These are phyloP conservation scores for Papilio glaucus DNA, from an alignment of 1,140 invertebrate genomes.

Conservation along the genomic window DNA sequence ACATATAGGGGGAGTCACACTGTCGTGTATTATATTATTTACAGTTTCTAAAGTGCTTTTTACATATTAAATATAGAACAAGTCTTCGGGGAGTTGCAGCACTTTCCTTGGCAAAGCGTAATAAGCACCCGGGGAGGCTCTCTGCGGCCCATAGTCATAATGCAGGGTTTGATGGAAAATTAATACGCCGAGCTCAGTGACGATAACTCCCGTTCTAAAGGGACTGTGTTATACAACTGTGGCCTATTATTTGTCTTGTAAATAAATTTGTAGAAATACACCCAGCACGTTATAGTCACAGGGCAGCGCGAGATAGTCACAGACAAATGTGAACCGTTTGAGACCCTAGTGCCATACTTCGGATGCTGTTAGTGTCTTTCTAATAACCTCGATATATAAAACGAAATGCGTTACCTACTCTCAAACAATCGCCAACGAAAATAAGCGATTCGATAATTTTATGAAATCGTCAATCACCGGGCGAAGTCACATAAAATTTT, in stretches of 20 bases:
- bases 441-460: conserved; percentile 7
- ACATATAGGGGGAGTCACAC: not conserved
- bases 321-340: no score
- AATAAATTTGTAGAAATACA: no score
- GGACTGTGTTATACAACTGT: no score
- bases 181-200: no score
- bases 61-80: not conserved
- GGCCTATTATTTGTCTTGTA: no score
- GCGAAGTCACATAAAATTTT: conserved; percentile 10
- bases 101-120: not conserved
- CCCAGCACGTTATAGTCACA: no score
- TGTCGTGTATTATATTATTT: not conserved
- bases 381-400: no score
- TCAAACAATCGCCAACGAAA: not conserved
- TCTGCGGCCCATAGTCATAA: not conserved
- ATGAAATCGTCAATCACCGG: conserved; percentile 12
- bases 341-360: no score
- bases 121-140: not conserved
- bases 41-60: not conserved
- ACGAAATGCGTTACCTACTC: not conserved
- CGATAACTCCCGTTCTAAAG: no score
- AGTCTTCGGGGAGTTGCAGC: not conserved
- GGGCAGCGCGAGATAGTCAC: no score
- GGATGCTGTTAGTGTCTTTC: no score
- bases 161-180: not conserved